phyloP scores from a whole-genome alignment of 2,888 invertebrate genomes.

The Lagria hirta region DNA sequence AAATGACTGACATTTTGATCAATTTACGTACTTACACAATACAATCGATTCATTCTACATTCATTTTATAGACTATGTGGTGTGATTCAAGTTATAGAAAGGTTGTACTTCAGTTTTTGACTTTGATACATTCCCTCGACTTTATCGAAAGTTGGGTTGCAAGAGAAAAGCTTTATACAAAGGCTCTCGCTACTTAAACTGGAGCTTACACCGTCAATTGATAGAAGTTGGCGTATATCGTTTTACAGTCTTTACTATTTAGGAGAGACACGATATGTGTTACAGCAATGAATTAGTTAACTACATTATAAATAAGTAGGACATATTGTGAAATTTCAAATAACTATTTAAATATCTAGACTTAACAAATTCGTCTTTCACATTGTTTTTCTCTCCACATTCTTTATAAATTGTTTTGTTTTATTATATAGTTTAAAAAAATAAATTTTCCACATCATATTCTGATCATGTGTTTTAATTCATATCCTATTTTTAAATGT shows the following conservation, averaged over 20 bases:
- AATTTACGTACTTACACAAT: conserved; percentile 32
- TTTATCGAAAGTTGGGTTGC: conserved; percentile 1
- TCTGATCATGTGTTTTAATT: conserved; percentile 1
- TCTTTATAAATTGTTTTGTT: conserved; percentile 23
- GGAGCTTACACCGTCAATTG: conserved; percentile 14
- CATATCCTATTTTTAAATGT: too few species aligned
- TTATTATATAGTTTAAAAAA: conserved; percentile 23
- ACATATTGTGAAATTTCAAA: conserved; percentile 26
- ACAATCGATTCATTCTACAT: conserved; percentile 29
- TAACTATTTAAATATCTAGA: conserved; percentile 21
- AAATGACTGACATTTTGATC: conserved; percentile 30
- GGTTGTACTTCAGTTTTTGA: conserved; percentile 21
- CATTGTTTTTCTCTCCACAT: conserved; percentile 24
- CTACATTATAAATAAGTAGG: conserved; percentile 21
- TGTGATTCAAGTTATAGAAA: conserved; percentile 22
- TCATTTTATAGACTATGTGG: conserved; percentile 26
- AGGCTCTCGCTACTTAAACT: conserved; percentile 6
- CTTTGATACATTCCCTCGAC: conserved; percentile 24
- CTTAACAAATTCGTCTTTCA: conserved; percentile 25
- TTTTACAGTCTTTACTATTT: conserved; percentile 27
- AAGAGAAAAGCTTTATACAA: too few species aligned
- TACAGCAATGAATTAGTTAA: conserved; percentile 25
- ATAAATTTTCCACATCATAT: conserved; percentile 27
- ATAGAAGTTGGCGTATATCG: conserved; percentile 19
- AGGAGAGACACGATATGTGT: conserved; percentile 20